Base-by-base conservation (phyloP, 2,888 invertebrate species). In the Amphimallon solstitiale region DNA sequence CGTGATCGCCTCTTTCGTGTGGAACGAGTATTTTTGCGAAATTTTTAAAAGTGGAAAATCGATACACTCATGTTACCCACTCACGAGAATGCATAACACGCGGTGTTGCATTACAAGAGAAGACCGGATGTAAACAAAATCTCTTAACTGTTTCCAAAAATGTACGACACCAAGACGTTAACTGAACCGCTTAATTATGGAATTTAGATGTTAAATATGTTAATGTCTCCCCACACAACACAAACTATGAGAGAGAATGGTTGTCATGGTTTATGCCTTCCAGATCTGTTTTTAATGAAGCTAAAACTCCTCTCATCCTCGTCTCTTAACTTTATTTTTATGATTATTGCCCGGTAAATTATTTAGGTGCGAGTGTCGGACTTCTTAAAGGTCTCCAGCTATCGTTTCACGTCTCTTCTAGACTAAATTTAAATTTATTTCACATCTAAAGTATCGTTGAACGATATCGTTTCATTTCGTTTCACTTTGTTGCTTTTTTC, bases 241-340 rank as follows among this genome's bases (percentile, higher is more conserved):
- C 56, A 59, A 35, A n/a, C n/a, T n/a, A 34, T 34, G 35, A 17
- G 63, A 71, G 66, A 70, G 67, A 29, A 29, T 67, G 68, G 67
- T 35, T 56, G 67, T 63, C 66, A 45, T 70, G 67, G 70, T 75
- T 78, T 78, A 78, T 77, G 77, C 70, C 69, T 77, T 78, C 78
- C 79, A 79, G 78, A 79, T 78, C 77, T 73, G 75, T 75, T 76
- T 77, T 77, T 79, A 79, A 79, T 77, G 79, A 77, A 74, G 56
- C 29, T 43, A 40, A 15, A 43, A 40, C 15, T 51, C 56, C 29
- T 43, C 43, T 40, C 56, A 23, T 23, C 56, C 21, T 15, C 17
- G n/a, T 9, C 43, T 17, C 38, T 40, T 23, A 56, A 69, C 71
- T 72, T 71, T 72, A 73, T 70, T 73, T 71, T 75, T 75, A 75